phyloP scores from a whole-genome alignment of 1,140 invertebrate species.

The Drosophila repleta region DNA sequence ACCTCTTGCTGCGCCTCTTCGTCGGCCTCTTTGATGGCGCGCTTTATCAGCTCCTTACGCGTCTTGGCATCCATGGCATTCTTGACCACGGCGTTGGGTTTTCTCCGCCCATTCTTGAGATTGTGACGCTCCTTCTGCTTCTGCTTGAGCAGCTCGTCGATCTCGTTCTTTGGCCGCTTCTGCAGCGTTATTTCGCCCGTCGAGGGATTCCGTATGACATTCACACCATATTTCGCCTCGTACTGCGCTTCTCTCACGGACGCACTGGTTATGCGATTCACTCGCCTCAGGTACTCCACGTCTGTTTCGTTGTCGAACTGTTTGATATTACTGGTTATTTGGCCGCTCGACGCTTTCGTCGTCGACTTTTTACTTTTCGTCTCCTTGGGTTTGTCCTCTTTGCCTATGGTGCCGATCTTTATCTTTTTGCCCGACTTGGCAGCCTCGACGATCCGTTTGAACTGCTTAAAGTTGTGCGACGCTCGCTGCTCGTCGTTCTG shows the following conservation, averaged over 20 bases:
- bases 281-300: constrained; percentile 84
- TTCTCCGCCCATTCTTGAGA: constrained; percentile 69
- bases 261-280: constrained; percentile 84
- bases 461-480: constrained; percentile 73
- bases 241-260: constrained; percentile 85
- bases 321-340: constrained; percentile 56
- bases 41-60: constrained; percentile 82
- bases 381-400: constrained; percentile 64
- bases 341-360: background rate
- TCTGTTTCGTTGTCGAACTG: constrained; percentile 84
- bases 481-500: constrained; percentile 67
- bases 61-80: constrained; percentile 83
- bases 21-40: constrained; percentile 75
- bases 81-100: constrained; percentile 42
- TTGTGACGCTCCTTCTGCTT: constrained; percentile 81
- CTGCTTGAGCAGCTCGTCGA: constrained; percentile 84
- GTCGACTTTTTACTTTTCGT: constrained; percentile 19
- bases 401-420: constrained; percentile 51
- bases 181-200: constrained; percentile 84
- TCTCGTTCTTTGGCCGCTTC: constrained; percentile 84
- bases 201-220: constrained; percentile 84
- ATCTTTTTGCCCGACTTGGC: constrained; percentile 71
- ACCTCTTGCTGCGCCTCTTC: constrained; percentile 58
- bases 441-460: constrained; percentile 65
- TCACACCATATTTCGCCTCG: constrained; percentile 85